phyloP scores from a whole-genome alignment of 2,888 invertebrate genomes.

The Ennomos erosarius region DNA sequence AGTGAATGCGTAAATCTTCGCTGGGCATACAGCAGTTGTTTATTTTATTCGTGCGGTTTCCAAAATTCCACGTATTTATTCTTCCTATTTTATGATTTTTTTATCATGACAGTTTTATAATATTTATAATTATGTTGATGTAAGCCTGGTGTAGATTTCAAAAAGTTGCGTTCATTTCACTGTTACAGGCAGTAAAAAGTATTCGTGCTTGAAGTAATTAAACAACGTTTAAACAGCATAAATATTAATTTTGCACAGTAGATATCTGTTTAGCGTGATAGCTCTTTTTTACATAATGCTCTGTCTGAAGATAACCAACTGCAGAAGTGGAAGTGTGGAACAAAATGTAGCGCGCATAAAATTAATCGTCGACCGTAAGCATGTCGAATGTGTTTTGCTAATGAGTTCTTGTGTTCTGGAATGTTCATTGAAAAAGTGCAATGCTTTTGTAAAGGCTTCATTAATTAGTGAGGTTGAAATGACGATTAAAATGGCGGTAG shows the following conservation, averaged over 20 bases:
- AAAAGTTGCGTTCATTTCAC: constrained; percentile 38
- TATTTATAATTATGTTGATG: constrained; percentile 2
- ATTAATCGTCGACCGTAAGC: neutral
- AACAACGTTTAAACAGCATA: constrained; percentile 76
- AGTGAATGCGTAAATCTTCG: no score
- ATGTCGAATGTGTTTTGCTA: constrained; percentile 13
- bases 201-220: constrained; percentile 71
- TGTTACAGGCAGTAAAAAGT: constrained; percentile 46
- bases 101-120: neutral
- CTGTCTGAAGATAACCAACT: constrained; percentile 21
- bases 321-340: constrained; percentile 4
- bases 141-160: constrained; percentile 39
- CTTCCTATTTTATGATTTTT: no score
- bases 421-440: neutral
- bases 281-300: constrained; percentile 44
- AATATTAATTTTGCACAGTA: constrained; percentile 74
- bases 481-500: no score
- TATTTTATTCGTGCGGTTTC: no score
- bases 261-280: constrained; percentile 61
- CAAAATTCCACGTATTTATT: no score
- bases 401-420: constrained; percentile 26
- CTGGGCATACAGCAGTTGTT: no score
- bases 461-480: no score
- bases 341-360: neutral
- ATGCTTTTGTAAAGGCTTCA: neutral